phyloP scores from a whole-genome alignment of 2,113 vertebrate genomes.

The Cebidichthys violaceus region DNA sequence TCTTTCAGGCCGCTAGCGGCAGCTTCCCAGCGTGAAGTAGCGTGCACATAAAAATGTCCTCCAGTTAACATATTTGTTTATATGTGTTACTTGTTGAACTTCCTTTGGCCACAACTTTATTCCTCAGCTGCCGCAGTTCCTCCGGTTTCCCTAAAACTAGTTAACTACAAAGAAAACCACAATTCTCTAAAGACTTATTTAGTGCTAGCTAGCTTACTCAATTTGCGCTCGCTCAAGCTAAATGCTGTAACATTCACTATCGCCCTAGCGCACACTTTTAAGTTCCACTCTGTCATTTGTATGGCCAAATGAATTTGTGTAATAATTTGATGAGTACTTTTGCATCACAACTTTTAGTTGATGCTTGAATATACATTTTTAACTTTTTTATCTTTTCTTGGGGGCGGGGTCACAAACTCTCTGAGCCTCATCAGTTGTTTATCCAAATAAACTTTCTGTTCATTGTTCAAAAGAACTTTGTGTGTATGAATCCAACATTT shows the following conservation, averaged over 20 bases:
- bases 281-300: neutral
- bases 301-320: neutral
- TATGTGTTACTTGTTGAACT: neutral
- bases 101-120: neutral
- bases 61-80: neutral
- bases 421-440: neutral
- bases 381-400: neutral
- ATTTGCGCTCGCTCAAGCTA: neutral
- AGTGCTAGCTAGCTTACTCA: neutral
- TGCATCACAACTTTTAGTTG: neutral
- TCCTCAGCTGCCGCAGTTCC: neutral
- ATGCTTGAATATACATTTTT: neutral
- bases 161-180: neutral
- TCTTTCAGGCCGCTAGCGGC: neutral
- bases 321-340: neutral
- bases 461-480: neutral
- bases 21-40: neutral
- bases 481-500: neutral
- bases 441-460: neutral
- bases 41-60: neutral
- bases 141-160: neutral
- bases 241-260: neutral
- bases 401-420: neutral
- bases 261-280: neutral
- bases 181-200: no score